These are phyloP conservation scores for Pseudomyrmex flavicornis DNA, from an alignment of 1,140 invertebrate species.

Conservation along the genomic window DNA sequence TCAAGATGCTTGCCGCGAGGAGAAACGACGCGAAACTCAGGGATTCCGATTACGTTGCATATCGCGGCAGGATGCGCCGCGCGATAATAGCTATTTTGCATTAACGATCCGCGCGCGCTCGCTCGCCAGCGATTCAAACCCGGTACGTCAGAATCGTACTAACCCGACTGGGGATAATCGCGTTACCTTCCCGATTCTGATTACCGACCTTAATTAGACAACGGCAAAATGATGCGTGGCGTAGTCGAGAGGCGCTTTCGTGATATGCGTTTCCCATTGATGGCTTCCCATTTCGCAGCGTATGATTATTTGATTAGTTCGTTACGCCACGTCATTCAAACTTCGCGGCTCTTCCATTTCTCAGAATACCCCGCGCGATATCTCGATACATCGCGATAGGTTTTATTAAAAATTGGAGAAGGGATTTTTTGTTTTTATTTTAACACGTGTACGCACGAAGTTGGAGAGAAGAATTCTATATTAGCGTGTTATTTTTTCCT, in stretches of 20 bases:
- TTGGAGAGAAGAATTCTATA: too few relatives aligned
- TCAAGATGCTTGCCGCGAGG: constrained; percentile 27
- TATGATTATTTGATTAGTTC: constrained; percentile 79
- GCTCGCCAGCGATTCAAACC: constrained; percentile 69
- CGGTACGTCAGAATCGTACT: constrained; percentile 78
- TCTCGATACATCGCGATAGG: too few relatives aligned
- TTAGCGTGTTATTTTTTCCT: background rate
- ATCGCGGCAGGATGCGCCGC: constrained; percentile 55
- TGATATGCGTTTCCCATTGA: constrained; percentile 67
- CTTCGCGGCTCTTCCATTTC: constrained; percentile 27
- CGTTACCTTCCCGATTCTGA: constrained; percentile 81
- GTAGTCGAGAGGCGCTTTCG: constrained; percentile 74
- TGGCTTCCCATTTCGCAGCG: constrained; percentile 74
- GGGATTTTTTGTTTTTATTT: too few relatives aligned
- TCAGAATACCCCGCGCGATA: too few relatives aligned
- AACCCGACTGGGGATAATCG: constrained; percentile 77
- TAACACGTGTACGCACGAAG: too few relatives aligned
- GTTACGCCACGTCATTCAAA: constrained; percentile 64
- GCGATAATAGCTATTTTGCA: constrained; percentile 75
- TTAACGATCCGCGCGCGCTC: constrained; percentile 72
- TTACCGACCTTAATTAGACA: constrained; percentile 83
- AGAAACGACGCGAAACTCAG: constrained; percentile 29
- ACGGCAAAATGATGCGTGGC: constrained; percentile 79
- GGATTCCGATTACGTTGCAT: constrained; percentile 61
- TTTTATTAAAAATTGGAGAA: background rate